Base-by-base conservation (phyloP, 2,888 invertebrate species). In the Trichogramma dendrolimi region DNA sequence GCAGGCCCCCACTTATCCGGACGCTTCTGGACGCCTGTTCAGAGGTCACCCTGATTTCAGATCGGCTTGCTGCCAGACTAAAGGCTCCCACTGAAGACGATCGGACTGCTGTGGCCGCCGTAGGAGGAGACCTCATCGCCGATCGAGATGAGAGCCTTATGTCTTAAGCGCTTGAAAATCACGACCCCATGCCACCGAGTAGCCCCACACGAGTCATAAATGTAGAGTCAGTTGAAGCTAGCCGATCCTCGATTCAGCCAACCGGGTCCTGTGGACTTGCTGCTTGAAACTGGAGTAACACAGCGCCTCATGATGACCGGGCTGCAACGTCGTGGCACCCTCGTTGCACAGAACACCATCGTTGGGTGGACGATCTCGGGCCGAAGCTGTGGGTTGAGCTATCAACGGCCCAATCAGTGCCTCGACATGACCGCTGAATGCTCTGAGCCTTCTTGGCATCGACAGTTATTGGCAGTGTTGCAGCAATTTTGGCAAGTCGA, bases 1-100 rank as follows among this genome's bases (percentile, higher is more conserved):
- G 43, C 43, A 6, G 43, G 6, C 43, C 8, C 43, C 6, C 43
- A 43, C 6, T 6, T 8, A 6, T 43, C 6, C 43, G 43, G 8
- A 8, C 43, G 8, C 50, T 58, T 4, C 48, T 58, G 14, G 58
- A 58, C 50, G 43, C 49, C 6, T 40, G 58, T n/a, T 58, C 58
- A 4, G 50, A 58, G 27, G 40, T 58, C 5, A 27, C 58, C 50
- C 47, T 49, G 11, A 7, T 50, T 27, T 42, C 58, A 6, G 49
- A 49, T 4, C 4, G 8, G 7, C n/a, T 50, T 4, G 50, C 42
- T 39, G 8, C 27, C n/a, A 10, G 41, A n/a, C 11, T 58, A 4
- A 8, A 11, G 3, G 4, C 43, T 4, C 5, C 39, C 4, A 40
- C 27, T 4, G 49, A 58, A 41, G 42, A 4, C 3, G 43, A 43